Conservation (phyloP, 37 sponge, comb jelly and placozoan genomes). For the Cladorhizidae sp. region DNA sequence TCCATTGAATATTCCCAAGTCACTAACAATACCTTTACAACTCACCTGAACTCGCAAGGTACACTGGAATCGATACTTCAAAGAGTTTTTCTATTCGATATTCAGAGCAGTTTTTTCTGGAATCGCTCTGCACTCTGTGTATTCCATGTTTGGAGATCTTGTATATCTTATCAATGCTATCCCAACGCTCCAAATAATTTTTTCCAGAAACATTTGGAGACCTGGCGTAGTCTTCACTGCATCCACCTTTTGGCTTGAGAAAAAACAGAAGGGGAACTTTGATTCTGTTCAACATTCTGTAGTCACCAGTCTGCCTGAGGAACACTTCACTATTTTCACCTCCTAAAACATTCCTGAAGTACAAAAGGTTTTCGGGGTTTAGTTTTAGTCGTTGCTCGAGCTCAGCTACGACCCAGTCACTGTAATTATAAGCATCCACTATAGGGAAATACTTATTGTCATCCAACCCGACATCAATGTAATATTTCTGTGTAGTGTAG, state of each 20-base stretch:
- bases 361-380: constrained; percentile 23
- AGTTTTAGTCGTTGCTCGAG: constrained; percentile 32
- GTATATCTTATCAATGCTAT: too few relatives aligned
- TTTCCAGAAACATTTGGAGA: not conserved
- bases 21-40: too few relatives aligned
- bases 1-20: too few relatives aligned
- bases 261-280: constrained; percentile 39
- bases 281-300: constrained; percentile 25
- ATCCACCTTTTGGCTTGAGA: constrained; percentile 54
- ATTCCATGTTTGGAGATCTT: too few relatives aligned
- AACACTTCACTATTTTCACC: not conserved
- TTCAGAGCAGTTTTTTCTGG: too few relatives aligned
- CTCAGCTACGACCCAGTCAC: constrained; percentile 39
- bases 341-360: constrained; percentile 26
- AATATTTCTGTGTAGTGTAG: constrained; percentile 62
- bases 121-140: too few relatives aligned
- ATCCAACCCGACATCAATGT: constrained; percentile 60
- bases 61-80: too few relatives aligned
- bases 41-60: too few relatives aligned
- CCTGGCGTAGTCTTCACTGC: constrained; percentile 21
- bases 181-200: not conserved
- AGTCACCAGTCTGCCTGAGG: not conserved
- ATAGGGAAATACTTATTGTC: constrained; percentile 41
- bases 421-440: constrained; percentile 20
- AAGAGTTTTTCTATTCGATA: too few relatives aligned